These are phyloP conservation scores for Myiagra hebetior DNA, from an alignment of 2,113 vertebrate genomes.

Conservation along the genomic window DNA sequence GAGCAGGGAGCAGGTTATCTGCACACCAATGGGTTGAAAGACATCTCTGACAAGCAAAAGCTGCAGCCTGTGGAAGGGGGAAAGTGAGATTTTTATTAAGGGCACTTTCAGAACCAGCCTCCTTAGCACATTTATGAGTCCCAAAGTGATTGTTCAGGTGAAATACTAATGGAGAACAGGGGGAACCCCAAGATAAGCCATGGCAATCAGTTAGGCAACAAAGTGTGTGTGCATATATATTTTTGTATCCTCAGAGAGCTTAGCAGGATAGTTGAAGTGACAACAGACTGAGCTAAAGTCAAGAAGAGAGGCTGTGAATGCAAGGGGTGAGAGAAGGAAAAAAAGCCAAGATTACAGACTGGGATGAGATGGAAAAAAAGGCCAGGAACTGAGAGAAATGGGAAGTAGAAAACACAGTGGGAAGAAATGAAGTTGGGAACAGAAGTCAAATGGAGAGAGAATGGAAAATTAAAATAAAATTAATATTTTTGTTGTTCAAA, in stretches of 20 bases:
- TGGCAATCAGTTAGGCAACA: slow-evolving; percentile 7
- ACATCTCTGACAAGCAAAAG: neutral
- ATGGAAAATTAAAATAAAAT: neutral
- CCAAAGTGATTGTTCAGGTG: neutral
- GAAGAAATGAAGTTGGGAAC: neutral
- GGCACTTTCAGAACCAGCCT: slow-evolving; percentile 25
- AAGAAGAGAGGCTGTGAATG: neutral
- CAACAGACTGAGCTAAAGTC: neutral
- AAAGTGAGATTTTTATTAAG: neutral
- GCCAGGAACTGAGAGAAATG: neutral
- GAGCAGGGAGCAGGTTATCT: neutral
- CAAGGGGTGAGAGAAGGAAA: neutral
- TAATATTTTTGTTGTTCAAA: neutral
- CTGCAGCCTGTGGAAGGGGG: neutral
- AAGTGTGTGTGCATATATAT: neutral
- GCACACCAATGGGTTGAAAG: neutral
- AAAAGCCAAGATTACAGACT: neutral
- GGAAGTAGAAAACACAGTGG: neutral
- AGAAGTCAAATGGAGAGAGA: neutral
- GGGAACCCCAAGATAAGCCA: neutral
- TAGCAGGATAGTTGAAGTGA: neutral
- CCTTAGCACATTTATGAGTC: slow-evolving; percentile 21
- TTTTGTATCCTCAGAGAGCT: neutral
- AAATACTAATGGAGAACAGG: slow-evolving; percentile 8
- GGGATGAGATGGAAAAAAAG: neutral